phyloP scores from a whole-genome alignment of 2,113 vertebrate species.

The Helogale parvula region DNA sequence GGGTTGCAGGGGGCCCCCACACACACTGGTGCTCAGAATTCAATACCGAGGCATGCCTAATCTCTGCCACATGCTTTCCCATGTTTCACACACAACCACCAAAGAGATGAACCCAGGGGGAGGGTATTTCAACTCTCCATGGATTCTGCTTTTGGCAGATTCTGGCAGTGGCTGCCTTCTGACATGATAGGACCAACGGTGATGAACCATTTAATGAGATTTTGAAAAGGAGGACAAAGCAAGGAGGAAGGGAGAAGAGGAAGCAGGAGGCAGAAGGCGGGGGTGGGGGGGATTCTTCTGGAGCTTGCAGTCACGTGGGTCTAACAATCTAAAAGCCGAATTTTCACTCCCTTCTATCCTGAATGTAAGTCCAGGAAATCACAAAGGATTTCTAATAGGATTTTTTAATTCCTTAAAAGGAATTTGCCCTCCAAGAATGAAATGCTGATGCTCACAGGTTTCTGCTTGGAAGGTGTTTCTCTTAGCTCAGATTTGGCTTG shows the following conservation, averaged over 20 bases:
- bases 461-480: conserved; percentile 48
- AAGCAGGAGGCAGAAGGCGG: background rate
- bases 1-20: background rate
- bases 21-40: conserved; percentile 29
- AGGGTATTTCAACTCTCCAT: background rate
- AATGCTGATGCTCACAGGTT: background rate
- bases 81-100: background rate
- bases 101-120: background rate
- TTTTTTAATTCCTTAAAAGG: conserved; percentile 53
- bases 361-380: background rate
- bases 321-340: background rate
- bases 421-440: conserved; percentile 43
- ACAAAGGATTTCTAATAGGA: background rate
- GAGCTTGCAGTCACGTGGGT: background rate
- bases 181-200: conserved; percentile 21
- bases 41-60: background rate
- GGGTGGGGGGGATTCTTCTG: background rate
- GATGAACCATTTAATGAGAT: conserved; percentile 16
- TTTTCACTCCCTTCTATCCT: conserved; percentile 33
- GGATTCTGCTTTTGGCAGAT: conserved; percentile 13
- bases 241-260: background rate
- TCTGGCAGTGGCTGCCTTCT: conserved; percentile 6
- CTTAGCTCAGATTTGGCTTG: conserved; percentile 54
- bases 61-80: background rate
- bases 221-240: conserved; percentile 8